Base-by-base conservation (phyloP, 1,140 invertebrate species). In the Oncopodura yosiiana region DNA sequence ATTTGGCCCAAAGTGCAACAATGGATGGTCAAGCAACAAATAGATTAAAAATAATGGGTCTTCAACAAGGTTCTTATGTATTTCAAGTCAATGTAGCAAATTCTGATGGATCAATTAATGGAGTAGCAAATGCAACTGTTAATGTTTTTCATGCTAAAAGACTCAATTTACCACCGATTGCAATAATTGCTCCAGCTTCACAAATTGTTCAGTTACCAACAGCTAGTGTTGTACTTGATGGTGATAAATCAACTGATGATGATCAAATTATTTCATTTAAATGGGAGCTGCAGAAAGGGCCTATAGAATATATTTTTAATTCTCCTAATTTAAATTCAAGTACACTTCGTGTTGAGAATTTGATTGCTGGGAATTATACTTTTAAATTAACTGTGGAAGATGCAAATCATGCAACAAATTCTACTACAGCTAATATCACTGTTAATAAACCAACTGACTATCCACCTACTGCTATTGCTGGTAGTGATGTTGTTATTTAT, bases 401-500 rank as follows among this genome's bases (percentile, higher is more conserved):
- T 48, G 12, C 14, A 41, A 14, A 53, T 29, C 41, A 41, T 41
- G 81, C 81, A 0, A 83, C 79, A 42, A 92, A 90, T 71, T 89
- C 79, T 1, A 87, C 88, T 1, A 82, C 79, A 16, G 90, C 91
- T 26, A 91, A 87, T 71, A 84, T 95, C 44, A 87, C 83, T 29
- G 89, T 95, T 14, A 73, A 94, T 9, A 90, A 93, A 76, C 83
- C 87, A 62, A 90, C 79, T 0, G 92, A 96, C 69, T 94, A 94
- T 76, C 90, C 90, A 3, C 93, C 93, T 8, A 87, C 87, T 69
- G 90, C 92, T 0, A 92, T 92, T 78, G 90, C 91, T 71, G 89
- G 90, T 1, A 14, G 50, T 68, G 83, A 92, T 66, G 80, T 87
- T 30, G 86, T 96, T 38, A 80, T 96, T 61, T 89, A 89, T 74